Conservation (phyloP, 2,888 invertebrate genomes). For the Zaprionus lineosus region DNA sequence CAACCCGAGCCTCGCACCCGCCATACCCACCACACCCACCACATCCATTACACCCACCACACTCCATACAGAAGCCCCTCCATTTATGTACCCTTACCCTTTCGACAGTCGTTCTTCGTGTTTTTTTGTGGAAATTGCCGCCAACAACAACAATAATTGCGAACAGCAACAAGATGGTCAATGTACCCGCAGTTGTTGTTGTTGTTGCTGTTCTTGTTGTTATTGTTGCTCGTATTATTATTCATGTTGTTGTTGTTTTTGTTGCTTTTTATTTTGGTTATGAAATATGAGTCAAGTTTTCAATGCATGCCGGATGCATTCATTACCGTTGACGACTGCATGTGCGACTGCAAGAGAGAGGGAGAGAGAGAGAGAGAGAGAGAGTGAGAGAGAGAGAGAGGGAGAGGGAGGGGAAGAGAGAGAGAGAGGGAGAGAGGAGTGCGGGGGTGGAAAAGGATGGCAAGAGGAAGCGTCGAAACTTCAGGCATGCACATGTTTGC, state of each 20-base stretch:
- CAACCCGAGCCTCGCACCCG: too few species aligned
- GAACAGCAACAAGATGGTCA: slow-evolving; percentile 73
- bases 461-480: slow-evolving; percentile 20
- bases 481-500: slow-evolving; percentile 57
- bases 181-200: slow-evolving; percentile 52
- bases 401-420: neutral
- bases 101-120: neutral
- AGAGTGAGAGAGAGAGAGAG: neutral
- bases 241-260: slow-evolving; percentile 2
- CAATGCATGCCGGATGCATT: slow-evolving; percentile 79
- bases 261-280: slow-evolving; percentile 54
- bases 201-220: neutral
- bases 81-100: neutral
- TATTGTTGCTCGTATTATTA: too few species aligned
- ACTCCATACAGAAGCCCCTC: too few species aligned
- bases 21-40: too few species aligned
- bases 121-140: slow-evolving; percentile 9
- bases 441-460: too few species aligned
- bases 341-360: slow-evolving; percentile 11
- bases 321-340: slow-evolving; percentile 74
- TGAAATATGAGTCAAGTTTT: slow-evolving; percentile 79
- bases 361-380: slow-evolving; percentile 1
- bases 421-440: neutral
- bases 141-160: slow-evolving; percentile 36
- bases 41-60: too few species aligned